These are phyloP conservation scores for Archips xylosteana DNA, from an alignment of 2,888 invertebrate genomes.

Conservation along the genomic window DNA sequence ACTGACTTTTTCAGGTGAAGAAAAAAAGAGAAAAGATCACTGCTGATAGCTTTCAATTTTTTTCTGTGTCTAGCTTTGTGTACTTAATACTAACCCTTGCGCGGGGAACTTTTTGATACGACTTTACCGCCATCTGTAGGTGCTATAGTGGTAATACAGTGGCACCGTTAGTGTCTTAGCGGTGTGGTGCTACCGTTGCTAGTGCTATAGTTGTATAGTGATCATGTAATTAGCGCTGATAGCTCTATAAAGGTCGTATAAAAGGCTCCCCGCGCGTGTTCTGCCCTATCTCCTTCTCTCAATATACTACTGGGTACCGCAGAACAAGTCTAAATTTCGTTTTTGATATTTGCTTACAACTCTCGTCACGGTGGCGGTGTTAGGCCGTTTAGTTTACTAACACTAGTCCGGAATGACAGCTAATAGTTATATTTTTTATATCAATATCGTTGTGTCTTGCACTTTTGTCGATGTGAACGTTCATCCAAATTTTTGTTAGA, in stretches of 20 bases:
- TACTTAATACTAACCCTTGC: conserved; percentile 69
- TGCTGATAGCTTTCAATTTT: conserved; percentile 68
- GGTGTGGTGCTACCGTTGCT: conserved; percentile 19
- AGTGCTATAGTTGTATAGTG: conserved; percentile 31
- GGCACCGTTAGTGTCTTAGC: conserved; percentile 21
- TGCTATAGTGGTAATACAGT: conserved; percentile 33
- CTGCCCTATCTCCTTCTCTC: conserved; percentile 68
- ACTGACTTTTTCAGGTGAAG: conserved; percentile 77
- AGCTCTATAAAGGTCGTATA: conserved; percentile 43
- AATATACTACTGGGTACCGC: conserved; percentile 69
- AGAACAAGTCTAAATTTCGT: conserved; percentile 86
- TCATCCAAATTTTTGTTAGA: conserved; percentile 80
- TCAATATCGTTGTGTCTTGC: conserved; percentile 69
- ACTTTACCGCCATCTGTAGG: conserved; percentile 10
- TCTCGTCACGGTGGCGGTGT: conserved; percentile 83
- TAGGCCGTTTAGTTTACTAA: conserved; percentile 80
- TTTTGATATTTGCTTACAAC: conserved; percentile 84
- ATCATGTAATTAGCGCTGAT: conserved; percentile 13
- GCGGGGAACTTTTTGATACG: conserved; percentile 66
- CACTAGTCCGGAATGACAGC: conserved; percentile 82
- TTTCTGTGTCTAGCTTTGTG: conserved; percentile 80
- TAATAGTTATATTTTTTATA: conserved; percentile 73
- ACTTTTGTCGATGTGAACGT: conserved; percentile 74
- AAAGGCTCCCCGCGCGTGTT: conserved; percentile 75
- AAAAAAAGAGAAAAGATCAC: conserved; percentile 52